phyloP scores from a whole-genome alignment of 2,113 vertebrate genomes.

The Hyaena hyaena region DNA sequence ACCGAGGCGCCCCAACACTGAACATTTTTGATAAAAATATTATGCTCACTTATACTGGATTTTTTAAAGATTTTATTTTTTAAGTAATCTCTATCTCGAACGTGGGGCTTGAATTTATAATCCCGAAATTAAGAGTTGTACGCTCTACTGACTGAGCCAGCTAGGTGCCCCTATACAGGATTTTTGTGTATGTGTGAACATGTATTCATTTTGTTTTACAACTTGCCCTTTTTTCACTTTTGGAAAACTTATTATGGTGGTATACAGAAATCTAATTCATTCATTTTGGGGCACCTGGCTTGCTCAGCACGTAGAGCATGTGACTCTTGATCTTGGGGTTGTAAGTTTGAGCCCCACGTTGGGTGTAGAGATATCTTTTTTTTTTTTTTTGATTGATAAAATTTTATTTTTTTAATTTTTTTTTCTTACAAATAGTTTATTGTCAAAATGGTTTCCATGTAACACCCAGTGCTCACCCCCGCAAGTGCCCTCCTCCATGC shows the following conservation, averaged over 20 bases:
- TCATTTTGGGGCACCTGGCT: background rate
- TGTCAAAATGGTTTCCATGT: too few species aligned
- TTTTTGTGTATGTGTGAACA: background rate
- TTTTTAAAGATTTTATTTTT: background rate
- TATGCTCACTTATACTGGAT: background rate
- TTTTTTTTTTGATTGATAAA: too few species aligned
- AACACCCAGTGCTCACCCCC: too few species aligned
- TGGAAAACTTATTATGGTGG: background rate
- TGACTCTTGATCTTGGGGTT: background rate
- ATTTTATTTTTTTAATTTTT: too few species aligned
- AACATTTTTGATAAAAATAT: constrained; percentile 45
- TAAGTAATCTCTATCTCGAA: background rate
- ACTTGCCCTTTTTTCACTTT: background rate
- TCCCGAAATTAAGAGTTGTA: background rate
- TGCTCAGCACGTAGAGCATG: background rate
- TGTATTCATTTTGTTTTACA: background rate
- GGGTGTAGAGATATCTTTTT: background rate
- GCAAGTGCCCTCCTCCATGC: too few species aligned
- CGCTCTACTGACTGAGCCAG: background rate
- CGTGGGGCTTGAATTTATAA: background rate
- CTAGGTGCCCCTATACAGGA: background rate
- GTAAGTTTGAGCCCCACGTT: background rate
- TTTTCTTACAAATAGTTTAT: too few species aligned
- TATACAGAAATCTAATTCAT: background rate
- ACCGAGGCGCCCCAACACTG: too few species aligned